A percentile compares a stretch with the other conserved stretches of the same genome.
Evolutionary conservation across 1,140 invertebrate genomes (phyloP).

Genomic region (Spodoptera litura): DNA sequence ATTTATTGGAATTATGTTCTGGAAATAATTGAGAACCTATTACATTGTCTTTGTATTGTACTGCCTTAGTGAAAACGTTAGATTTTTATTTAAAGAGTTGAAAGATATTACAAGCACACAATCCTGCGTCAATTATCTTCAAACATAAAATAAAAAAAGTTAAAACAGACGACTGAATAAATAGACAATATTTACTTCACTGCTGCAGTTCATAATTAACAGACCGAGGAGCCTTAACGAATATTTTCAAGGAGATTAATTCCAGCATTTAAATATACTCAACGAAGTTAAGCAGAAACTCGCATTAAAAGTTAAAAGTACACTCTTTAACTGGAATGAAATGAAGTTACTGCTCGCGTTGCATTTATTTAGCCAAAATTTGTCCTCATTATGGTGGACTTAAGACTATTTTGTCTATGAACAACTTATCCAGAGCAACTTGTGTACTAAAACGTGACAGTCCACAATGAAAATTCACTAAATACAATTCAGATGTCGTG

Average conservation of each 20-base stretch:
- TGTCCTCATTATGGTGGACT: conserved; percentile 26
- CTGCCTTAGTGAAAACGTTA: no score
- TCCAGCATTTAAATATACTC: conserved; percentile 38
- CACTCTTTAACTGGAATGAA: conserved; percentile 34
- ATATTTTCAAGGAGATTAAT: conserved; percentile 38
- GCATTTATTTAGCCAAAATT: conserved; percentile 23
- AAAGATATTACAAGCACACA: background rate
- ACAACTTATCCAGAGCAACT: conserved; percentile 8
- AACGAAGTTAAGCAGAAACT: conserved; percentile 35
- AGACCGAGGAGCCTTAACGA: conserved; percentile 15
- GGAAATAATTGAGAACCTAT: background rate
- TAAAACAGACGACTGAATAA: background rate
- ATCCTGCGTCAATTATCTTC: conserved; percentile 5
- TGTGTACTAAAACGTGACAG: conserved; percentile 36
- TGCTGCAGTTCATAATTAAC: conserved; percentile 28
- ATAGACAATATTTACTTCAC: conserved; percentile 22
- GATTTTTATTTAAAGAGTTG: no score
- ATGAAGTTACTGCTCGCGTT: conserved; percentile 16
- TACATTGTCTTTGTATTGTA: no score
- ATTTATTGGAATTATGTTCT: conserved; percentile 27
- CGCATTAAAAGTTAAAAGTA: conserved; percentile 41
- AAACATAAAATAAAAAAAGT: background rate
- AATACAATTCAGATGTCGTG: conserved; percentile 75
- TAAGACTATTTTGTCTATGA: conserved; percentile 21
- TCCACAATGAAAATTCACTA: conserved; percentile 55